phyloP scores from a whole-genome alignment of 1,140 invertebrate genomes.

The Gerris buenoi region DNA sequence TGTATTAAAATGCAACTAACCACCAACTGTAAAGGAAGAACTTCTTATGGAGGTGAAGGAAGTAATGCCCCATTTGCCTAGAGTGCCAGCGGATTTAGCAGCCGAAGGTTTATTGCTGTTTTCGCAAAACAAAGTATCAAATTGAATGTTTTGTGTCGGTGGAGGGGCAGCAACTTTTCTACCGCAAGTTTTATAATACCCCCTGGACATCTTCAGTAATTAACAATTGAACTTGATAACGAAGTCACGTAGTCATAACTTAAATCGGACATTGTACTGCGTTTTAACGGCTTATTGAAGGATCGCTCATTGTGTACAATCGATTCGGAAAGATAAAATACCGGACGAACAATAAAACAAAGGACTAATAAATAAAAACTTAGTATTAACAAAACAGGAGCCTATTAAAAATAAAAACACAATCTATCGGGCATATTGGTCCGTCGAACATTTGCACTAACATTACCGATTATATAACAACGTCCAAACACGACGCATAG shows the following conservation, averaged over 20 bases:
- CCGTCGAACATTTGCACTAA: too few species aligned
- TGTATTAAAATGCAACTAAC: too few species aligned
- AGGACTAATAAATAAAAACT: too few species aligned
- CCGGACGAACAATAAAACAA: too few species aligned
- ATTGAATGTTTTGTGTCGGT: conserved; percentile 43
- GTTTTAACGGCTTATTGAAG: too few species aligned
- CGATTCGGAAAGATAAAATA: too few species aligned
- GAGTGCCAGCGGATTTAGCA: conserved; percentile 70
- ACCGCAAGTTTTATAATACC: conserved; percentile 19
- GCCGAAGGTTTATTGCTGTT: conserved; percentile 75
- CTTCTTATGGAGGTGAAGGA: conserved; percentile 80
- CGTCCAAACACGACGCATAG: too few species aligned
- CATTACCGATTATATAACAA: too few species aligned
- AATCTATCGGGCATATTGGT: too few species aligned
- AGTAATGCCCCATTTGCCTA: conserved; percentile 85
- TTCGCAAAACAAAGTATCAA: conserved; percentile 65
- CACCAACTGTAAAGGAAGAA: conserved; percentile 22
- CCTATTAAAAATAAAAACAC: too few species aligned
- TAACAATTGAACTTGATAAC: background rate
- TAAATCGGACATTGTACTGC: background rate
- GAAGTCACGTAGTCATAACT: background rate
- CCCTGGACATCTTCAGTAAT: conserved; percentile 15
- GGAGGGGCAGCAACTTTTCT: conserved; percentile 14
- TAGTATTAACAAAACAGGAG: too few species aligned
- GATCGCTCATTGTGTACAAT: too few species aligned